Percentiles rank a stretch among this genome's conserved stretches.
Evolutionary conservation across 2,797 vertebrate species (phyloP).

Genomic region (Rhincodon typus): DNA sequence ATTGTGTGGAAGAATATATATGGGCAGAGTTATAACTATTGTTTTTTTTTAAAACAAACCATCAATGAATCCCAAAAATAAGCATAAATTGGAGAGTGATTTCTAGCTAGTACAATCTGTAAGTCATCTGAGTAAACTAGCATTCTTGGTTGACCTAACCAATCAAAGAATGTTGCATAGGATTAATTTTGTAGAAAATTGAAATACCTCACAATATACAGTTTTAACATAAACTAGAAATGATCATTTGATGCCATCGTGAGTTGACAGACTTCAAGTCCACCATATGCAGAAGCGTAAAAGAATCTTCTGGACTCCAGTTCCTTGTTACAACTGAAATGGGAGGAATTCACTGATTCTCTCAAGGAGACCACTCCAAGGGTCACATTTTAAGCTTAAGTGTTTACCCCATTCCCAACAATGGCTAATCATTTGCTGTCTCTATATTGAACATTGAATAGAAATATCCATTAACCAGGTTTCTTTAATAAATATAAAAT

Average conservation of each 20-base stretch:
- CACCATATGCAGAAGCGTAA: not conserved
- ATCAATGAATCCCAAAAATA: not conserved
- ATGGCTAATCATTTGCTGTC: no score
- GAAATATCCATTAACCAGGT: no score
- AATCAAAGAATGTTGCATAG: not conserved
- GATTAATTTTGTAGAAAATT: not conserved
- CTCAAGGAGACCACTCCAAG: no score
- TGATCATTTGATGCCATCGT: no score
- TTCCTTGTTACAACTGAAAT: no score
- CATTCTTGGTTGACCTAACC: not conserved
- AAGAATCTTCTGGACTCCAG: not conserved
- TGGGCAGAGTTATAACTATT: not conserved
- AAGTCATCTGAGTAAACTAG: not conserved
- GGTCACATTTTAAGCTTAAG: no score
- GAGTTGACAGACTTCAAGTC: not conserved
- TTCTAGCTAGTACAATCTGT: not conserved
- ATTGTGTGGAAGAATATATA: not conserved
- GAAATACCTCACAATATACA: not conserved
- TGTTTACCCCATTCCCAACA: no score
- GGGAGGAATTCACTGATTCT: no score
- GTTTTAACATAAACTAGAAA: not conserved
- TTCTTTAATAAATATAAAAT: no score
- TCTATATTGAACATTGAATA: no score
- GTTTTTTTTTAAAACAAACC: not conserved
- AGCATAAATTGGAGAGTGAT: not conserved